phyloP scores from a whole-genome alignment of 2,797 vertebrate species.

The Paratrypauchen microcephalus region DNA sequence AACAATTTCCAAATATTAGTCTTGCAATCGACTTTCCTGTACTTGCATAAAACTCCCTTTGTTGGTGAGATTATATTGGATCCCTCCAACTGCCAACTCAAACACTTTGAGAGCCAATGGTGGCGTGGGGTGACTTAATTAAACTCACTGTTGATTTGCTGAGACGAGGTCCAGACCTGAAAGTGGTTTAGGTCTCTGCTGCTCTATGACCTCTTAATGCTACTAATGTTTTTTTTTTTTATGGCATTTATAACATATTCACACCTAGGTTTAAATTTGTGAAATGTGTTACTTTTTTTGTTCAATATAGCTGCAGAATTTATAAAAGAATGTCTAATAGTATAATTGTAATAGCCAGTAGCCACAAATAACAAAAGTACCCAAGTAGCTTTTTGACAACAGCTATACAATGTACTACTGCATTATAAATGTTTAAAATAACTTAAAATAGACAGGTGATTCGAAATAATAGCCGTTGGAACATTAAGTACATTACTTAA shows the following conservation, averaged over 20 bases:
- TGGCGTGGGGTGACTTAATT: slow-evolving; percentile 65
- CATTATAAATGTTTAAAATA: too few species aligned
- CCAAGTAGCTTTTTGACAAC: not conserved
- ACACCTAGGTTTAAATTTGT: not conserved
- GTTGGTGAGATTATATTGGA: slow-evolving; percentile 67
- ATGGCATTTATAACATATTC: slow-evolving; percentile 17
- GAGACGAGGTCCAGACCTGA: slow-evolving; percentile 66
- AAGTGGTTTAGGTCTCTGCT: slow-evolving; percentile 50
- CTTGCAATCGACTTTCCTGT: slow-evolving; percentile 64
- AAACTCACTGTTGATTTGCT: slow-evolving; percentile 72
- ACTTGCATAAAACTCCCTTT: slow-evolving; percentile 64
- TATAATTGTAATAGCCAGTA: not conserved
- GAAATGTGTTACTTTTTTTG: not conserved
- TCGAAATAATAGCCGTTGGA: not conserved
- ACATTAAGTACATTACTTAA: too few species aligned
- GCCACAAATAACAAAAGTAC: not conserved
- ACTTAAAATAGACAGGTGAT: not conserved
- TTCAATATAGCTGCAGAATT: not conserved
- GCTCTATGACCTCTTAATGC: slow-evolving; percentile 46
- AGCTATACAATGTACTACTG: too few species aligned
- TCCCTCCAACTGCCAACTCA: slow-evolving; percentile 65
- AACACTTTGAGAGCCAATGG: slow-evolving; percentile 66
- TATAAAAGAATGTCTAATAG: not conserved
- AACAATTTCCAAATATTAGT: slow-evolving; percentile 79
- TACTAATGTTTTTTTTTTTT: slow-evolving; percentile 48